Evolutionary conservation across 2,797 vertebrate species (phyloP).

Genomic region (Silurus lanzhouensis): DNA sequence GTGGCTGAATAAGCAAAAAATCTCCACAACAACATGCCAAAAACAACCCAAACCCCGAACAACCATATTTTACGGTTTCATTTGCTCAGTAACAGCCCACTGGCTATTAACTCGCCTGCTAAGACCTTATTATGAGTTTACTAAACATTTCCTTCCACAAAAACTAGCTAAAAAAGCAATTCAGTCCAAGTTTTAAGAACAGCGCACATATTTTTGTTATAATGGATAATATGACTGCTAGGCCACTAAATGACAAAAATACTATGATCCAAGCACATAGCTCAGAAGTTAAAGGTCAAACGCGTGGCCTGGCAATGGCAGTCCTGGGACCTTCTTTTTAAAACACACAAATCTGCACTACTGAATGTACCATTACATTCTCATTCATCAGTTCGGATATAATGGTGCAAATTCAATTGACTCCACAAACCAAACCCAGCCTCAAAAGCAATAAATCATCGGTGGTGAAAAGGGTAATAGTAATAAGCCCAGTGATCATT

Average conservation of each 20-base stretch:
- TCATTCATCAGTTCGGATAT: background rate
- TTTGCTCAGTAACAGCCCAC: background rate
- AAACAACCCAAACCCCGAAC: no score
- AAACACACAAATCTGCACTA: conserved; percentile 4
- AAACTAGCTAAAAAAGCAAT: background rate
- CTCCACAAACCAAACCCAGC: conserved; percentile 2
- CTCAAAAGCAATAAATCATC: background rate
- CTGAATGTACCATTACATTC: background rate
- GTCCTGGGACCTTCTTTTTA: background rate
- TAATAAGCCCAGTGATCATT: background rate
- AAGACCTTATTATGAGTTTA: conserved; percentile 4
- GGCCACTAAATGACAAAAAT: no score
- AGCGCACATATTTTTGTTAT: background rate
- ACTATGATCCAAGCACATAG: background rate
- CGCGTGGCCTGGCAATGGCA: background rate
- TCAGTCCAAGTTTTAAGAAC: background rate
- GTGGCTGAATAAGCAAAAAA: no score
- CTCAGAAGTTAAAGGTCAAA: background rate
- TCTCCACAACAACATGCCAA: no score
- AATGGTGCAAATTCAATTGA: background rate
- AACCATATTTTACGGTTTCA: background rate
- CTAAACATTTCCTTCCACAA: no score
- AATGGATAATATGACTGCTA: background rate
- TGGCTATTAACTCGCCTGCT: background rate
- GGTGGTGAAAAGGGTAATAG: background rate